phyloP scores from a whole-genome alignment of 2,113 vertebrate genomes.

The Nyctibius bracteatus region DNA sequence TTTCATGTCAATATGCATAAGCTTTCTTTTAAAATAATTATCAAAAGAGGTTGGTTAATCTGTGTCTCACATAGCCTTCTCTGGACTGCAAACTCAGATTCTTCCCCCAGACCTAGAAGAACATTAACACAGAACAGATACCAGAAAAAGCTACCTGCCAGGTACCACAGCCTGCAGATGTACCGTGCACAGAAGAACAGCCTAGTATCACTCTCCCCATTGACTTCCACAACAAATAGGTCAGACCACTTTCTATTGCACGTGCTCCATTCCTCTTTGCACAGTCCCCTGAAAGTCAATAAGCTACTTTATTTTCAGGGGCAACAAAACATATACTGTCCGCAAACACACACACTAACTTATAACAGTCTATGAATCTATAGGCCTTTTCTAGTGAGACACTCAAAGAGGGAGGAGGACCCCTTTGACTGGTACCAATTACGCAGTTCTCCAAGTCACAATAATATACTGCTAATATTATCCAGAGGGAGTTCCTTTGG shows the following conservation, averaged over 20 bases:
- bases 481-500: not conserved
- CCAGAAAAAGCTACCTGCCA: not conserved
- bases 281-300: not conserved
- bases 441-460: not conserved
- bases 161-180: not conserved
- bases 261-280: not conserved
- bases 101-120: not conserved
- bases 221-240: not conserved
- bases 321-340: conserved; percentile 6
- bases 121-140: not conserved
- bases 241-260: not conserved
- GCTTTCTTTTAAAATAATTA: not conserved
- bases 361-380: not conserved
- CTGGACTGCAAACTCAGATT: not conserved
- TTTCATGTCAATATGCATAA: not conserved
- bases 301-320: not conserved
- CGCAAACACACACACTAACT: not conserved
- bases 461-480: not conserved
- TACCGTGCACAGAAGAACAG: not conserved
- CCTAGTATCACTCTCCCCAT: not conserved
- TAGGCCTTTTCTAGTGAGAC: not conserved
- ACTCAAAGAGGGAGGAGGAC: not conserved
- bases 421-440: conserved; percentile 18
- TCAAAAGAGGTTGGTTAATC: not conserved
- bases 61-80: not conserved